Base-by-base conservation (phyloP, 92 coral and sea anemone genomes). In the Actinostola sp. region DNA sequence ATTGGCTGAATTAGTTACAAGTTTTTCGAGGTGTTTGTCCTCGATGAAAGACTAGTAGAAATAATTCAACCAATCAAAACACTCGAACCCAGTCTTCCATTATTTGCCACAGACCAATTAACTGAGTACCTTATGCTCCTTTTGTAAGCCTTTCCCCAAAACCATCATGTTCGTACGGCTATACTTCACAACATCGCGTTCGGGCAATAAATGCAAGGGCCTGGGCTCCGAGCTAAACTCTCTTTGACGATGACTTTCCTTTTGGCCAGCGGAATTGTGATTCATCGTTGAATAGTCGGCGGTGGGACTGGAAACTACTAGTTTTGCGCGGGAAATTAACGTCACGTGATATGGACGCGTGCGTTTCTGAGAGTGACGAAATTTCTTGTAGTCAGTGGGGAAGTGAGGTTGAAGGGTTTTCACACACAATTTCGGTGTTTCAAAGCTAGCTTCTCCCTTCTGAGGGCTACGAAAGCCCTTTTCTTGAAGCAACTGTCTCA, bases 81-180 rank as follows among this genome's bases (percentile, higher is more conserved):
- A n/a, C n/a, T n/a, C n/a, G n/a, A n/a, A n/a, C n/a, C n/a, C 0
- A 59, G 43, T 0, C 12, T 12, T 7, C 45, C 7, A 39, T 14
- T 39, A 7, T 52, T 19, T 52, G 23, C 12, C 8, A 17, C 59
- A 52, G 6, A 52, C 59, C 59, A 6, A 4, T 52, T 39, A 7
- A 39, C 14, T 14, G 45, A 39, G 8, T 39, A 58, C 68, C 78
- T 53, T 71, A 8, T 30, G 23, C 16, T 71, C 76, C 31, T 50
- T 16, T 4, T 66, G 71, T 12, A 72, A 24, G 8, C 67, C 69
- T 27, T 41, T 72, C 26, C 78, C 78, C 0, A 55, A 21, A 7
- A 72, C 69, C 59, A 72, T 44, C 68, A 72, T 72, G 9, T 34
- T 30, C 7, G 69, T 43, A 3, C 68, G 21, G 11, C 68, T 42